These are phyloP conservation scores for Zophobas atratus DNA, from an alignment of 1,140 invertebrate genomes.

Conservation along the genomic window DNA sequence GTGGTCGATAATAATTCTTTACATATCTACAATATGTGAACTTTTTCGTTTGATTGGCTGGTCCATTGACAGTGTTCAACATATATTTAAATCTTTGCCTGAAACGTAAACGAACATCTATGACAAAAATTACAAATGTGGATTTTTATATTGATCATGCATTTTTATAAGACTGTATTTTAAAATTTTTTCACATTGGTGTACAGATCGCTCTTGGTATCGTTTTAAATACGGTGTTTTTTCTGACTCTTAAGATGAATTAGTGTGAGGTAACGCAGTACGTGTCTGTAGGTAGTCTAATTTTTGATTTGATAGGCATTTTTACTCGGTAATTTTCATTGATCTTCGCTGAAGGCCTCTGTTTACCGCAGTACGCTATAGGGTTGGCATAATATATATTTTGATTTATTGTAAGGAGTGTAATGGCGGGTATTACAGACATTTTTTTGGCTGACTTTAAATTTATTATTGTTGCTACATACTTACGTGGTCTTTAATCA, in stretches of 20 bases:
- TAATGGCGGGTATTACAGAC: too few relatives aligned
- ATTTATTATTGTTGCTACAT: neutral
- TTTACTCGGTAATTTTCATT: neutral
- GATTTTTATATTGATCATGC: constrained; percentile 1
- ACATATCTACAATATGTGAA: constrained; percentile 19
- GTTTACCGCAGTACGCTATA: neutral
- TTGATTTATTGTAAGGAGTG: neutral
- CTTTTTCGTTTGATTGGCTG: constrained; percentile 28
- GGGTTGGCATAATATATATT: too few relatives aligned
- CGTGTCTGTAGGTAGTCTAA: neutral
- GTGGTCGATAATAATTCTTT: constrained; percentile 36
- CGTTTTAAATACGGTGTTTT: too few relatives aligned
- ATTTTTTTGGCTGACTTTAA: constrained; percentile 7
- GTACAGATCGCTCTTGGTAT: neutral
- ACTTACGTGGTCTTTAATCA: neutral
- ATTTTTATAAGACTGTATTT: constrained; percentile 17
- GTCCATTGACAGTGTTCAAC: neutral
- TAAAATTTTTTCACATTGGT: neutral
- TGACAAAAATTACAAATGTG: neutral
- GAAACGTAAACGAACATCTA: neutral
- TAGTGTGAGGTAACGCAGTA: too few relatives aligned
- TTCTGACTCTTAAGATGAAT: too few relatives aligned
- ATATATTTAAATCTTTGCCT: neutral
- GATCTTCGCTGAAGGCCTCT: neutral
- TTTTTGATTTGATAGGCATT: neutral